Evolutionary conservation across 2,888 invertebrate species (phyloP), one percentile per base, ranked within the genome.

Genomic region (Hirudinaria manillensis): DNA sequence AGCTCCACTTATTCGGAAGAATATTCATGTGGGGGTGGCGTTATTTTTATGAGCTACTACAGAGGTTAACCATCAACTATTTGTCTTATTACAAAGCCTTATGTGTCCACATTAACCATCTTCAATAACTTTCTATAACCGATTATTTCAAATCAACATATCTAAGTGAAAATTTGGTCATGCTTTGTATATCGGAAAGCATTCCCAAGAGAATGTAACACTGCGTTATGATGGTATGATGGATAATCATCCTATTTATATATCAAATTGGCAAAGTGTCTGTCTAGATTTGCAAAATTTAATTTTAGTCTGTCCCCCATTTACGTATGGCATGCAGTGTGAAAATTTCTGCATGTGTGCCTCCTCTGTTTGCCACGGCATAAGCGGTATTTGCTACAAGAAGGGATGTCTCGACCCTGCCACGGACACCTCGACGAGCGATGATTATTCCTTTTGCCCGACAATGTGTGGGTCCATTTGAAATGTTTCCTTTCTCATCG

Each of bases 381-480:
- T 72, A 27, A 72, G 53, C 24, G 72, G 72, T 29, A 72, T 72
- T n/a, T 72, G 72, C 29, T 29, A 7, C n/a, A 6, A 24, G 13
- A 72, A 72, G 34, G 72, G 72, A 2, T 72, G 72, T 51, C 55
- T 72, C 27, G 55, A 51, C 29, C 53, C 53, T 4, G 2, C 24
- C 19, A 72, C 45, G 1, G 72, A 72, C 34, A 29, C 55, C 1
- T 72, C 72, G 21, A 4, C 7, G 3, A 24, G n/a, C 3, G 29
- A 4, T 0, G 24, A 4, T 29, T 55, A 72, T 53, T 72, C 72
- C n/a, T 21, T 29, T 32, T 72, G 72, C 55, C 32, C 27, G n/a
- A 72, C 51, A 0, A 51, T 24, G 53, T 29, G 72, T 72, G 1
- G 21, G 70, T 45, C 45, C 45, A 45, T 16, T 45, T 16, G 13